A percentile compares a stretch with the other conserved stretches of the same genome.
phyloP scores from a whole-genome alignment of 92 coral and sea anemone species.

The Palythoa caribaeorum region DNA sequence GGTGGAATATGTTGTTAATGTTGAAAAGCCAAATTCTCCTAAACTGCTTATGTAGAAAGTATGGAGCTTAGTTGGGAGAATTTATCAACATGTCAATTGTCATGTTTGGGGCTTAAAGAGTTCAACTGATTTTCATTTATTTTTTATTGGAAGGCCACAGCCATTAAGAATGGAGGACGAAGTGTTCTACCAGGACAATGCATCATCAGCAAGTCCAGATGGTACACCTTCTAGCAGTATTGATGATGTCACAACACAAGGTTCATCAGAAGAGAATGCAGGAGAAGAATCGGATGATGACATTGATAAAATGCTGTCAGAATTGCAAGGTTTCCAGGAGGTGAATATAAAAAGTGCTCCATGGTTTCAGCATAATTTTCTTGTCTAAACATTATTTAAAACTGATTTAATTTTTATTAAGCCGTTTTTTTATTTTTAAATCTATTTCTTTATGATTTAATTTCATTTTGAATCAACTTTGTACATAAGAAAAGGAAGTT shows the following conservation, averaged over 20 bases:
- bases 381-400: neutral
- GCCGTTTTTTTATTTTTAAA: neutral
- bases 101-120: neutral
- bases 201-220: constrained; percentile 35
- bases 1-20: too few species aligned
- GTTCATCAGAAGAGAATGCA: constrained; percentile 37
- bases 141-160: constrained; percentile 22
- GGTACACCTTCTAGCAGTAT: constrained; percentile 41
- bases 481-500: too few species aligned
- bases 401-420: neutral
- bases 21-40: too few species aligned
- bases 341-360: constrained; percentile 50
- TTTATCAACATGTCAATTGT: too few species aligned
- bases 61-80: too few species aligned
- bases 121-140: neutral
- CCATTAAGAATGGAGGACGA: constrained; percentile 46
- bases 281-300: constrained; percentile 72
- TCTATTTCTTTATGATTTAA: neutral
- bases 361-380: neutral
- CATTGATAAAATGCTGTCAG: constrained; percentile 95
- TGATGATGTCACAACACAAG: constrained; percentile 30
- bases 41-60: too few species aligned
- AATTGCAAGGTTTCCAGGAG: constrained; percentile 92
- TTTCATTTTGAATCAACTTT: neutral
- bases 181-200: constrained; percentile 5